A percentile compares a stretch with the other conserved stretches of the same genome.
Conservation (phyloP, 2,113 vertebrate species). For the Ivindomyrus marchei region DNA sequence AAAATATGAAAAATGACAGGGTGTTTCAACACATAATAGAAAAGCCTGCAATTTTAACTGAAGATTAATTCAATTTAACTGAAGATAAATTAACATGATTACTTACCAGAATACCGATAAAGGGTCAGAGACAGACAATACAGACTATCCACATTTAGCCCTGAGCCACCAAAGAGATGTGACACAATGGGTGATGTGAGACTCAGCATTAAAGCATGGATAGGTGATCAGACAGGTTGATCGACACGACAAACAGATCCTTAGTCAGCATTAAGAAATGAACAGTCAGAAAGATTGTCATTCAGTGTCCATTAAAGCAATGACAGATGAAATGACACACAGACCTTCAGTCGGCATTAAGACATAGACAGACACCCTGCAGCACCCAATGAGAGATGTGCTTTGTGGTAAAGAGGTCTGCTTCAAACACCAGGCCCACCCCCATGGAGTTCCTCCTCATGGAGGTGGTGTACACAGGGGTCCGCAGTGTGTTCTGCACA, state of each 20-base stretch:
- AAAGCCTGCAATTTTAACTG: not conserved
- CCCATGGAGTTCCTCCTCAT: constrained; percentile 85
- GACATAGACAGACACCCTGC: constrained; percentile 79
- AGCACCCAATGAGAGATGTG: constrained; percentile 92
- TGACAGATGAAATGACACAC: not conserved
- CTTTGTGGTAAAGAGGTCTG: constrained; percentile 73
- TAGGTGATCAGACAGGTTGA: not conserved
- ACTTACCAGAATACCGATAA: not conserved
- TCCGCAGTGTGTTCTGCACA: constrained; percentile 77
- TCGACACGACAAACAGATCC: not conserved
- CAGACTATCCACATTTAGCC: not conserved
- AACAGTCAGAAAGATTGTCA: not conserved
- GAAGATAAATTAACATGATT: not conserved
- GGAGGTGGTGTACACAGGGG: constrained; percentile 88
- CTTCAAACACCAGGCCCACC: constrained; percentile 83
- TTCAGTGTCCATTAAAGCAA: not conserved
- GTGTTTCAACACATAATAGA: not conserved
- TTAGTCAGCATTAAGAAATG: constrained; percentile 63
- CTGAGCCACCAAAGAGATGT: not conserved
- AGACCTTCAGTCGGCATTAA: constrained; percentile 69
- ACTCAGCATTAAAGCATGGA: not conserved
- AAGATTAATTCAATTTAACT: not conserved
- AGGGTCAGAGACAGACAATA: not conserved
- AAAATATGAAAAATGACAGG: not conserved
- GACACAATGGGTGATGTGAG: not conserved